A percentile compares a stretch with the other conserved stretches of the same genome.
These are phyloP conservation scores for Cryptotis parvus DNA, from an alignment of 2,113 vertebrate genomes.

Conservation along the genomic window DNA sequence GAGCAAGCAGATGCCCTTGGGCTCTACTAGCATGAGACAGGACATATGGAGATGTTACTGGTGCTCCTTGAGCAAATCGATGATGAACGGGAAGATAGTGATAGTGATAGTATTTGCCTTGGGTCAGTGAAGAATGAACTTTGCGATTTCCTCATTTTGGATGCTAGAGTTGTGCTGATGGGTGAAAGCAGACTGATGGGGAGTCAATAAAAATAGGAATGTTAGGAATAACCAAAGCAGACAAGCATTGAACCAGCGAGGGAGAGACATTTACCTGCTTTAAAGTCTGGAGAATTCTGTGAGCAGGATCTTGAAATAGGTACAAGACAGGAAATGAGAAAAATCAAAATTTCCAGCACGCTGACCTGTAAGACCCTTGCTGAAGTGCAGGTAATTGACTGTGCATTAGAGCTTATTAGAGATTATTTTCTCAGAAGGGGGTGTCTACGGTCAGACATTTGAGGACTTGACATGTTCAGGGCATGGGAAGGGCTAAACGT, in stretches of 20 bases:
- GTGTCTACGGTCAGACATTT: not conserved
- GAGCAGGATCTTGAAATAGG: not conserved
- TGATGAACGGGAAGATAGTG: no score
- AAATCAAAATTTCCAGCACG: not conserved
- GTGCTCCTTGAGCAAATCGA: no score
- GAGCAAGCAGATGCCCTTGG: no score
- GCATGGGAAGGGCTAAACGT: not conserved
- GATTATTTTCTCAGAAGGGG: not conserved
- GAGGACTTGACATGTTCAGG: not conserved
- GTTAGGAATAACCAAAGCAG: not conserved
- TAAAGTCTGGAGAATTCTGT: not conserved
- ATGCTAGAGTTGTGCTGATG: not conserved
- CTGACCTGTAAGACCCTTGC: not conserved
- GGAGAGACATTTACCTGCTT: not conserved
- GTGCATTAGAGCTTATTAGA: constrained; percentile 1
- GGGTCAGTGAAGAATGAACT: not conserved
- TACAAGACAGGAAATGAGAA: not conserved
- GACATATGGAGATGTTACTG: no score
- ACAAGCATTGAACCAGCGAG: not conserved
- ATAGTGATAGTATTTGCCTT: not conserved
- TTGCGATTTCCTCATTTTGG: constrained; percentile 36
- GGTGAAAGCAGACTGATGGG: not conserved
- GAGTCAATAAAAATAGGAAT: not conserved
- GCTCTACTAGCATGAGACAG: no score
- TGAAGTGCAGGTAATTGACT: not conserved